Evolutionary conservation across 1,140 invertebrate species (phyloP).

Genomic region (Drosophila kepulauana): DNA sequence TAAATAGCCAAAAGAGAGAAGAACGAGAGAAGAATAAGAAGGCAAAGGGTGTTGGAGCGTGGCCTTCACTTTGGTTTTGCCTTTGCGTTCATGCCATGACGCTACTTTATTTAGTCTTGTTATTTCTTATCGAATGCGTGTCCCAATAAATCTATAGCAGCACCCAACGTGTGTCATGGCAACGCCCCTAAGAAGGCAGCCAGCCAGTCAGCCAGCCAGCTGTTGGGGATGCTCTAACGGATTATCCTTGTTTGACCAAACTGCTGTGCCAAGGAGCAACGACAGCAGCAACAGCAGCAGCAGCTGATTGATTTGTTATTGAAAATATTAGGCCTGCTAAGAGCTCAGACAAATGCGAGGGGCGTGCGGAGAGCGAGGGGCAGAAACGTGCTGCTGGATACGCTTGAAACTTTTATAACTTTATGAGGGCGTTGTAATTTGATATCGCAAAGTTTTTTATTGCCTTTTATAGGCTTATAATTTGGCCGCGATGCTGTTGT

Average conservation of each 20-base stretch:
- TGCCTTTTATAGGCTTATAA: constrained; percentile 83
- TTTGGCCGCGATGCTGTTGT: constrained; percentile 78
- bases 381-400: constrained; percentile 72
- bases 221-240: constrained; percentile 54
- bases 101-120: constrained; percentile 27
- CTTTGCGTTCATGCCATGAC: constrained; percentile 3
- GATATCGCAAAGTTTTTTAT: constrained; percentile 82
- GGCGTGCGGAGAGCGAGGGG: neutral
- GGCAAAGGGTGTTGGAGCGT: constrained; percentile 31
- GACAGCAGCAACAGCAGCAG: constrained; percentile 55
- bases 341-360: constrained; percentile 5
- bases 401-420: constrained; percentile 82
- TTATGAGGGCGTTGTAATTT: constrained; percentile 82
- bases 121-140: constrained; percentile 76
- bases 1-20: constrained; percentile 15
- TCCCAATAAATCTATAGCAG: constrained; percentile 76
- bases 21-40: neutral
- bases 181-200: constrained; percentile 37
- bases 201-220: constrained; percentile 46
- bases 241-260: constrained; percentile 75
- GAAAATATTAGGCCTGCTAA: constrained; percentile 77
- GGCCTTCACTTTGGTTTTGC: neutral
- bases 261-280: constrained; percentile 3
- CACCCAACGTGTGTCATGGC: constrained; percentile 19
- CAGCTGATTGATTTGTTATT: constrained; percentile 82